Conservation (phyloP, 2,888 invertebrate genomes). For the Cephus pulcher region DNA sequence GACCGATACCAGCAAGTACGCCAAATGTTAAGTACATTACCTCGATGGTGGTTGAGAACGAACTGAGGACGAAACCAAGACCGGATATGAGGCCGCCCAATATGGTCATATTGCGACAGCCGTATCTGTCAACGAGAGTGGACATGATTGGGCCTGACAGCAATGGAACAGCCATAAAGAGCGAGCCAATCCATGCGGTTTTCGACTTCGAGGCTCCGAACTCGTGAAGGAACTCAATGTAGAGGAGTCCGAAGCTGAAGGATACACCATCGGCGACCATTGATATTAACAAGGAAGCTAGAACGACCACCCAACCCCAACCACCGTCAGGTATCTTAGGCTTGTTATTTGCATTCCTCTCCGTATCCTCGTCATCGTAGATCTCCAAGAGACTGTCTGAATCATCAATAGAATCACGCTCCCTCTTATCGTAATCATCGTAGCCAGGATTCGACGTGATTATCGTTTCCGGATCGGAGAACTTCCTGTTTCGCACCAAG, state of each 20-base stretch:
- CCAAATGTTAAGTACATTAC: constrained; percentile 89
- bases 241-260: constrained; percentile 92
- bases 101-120: constrained; percentile 83
- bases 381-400: constrained; percentile 67
- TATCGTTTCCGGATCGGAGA: constrained; percentile 34
- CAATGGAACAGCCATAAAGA: constrained; percentile 91
- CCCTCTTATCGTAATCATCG: constrained; percentile 69
- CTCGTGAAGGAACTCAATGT: constrained; percentile 83
- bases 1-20: constrained; percentile 84
- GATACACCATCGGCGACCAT: constrained; percentile 94
- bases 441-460: constrained; percentile 44
- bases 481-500: constrained; percentile 31
- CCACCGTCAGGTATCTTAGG: constrained; percentile 82
- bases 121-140: constrained; percentile 86
- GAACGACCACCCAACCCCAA: constrained; percentile 92
- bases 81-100: constrained; percentile 80
- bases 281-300: constrained; percentile 86
- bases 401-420: constrained; percentile 70
- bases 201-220: constrained; percentile 85
- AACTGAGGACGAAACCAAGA: constrained; percentile 81
- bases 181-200: constrained; percentile 90
- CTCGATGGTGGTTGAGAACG: constrained; percentile 78
- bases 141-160: constrained; percentile 87
- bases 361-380: constrained; percentile 58
- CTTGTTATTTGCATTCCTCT: constrained; percentile 59